A percentile compares a stretch with the other conserved stretches of the same genome.
Conservation (phyloP, 2,113 vertebrate species). For the Archocentrus centrarchus region DNA sequence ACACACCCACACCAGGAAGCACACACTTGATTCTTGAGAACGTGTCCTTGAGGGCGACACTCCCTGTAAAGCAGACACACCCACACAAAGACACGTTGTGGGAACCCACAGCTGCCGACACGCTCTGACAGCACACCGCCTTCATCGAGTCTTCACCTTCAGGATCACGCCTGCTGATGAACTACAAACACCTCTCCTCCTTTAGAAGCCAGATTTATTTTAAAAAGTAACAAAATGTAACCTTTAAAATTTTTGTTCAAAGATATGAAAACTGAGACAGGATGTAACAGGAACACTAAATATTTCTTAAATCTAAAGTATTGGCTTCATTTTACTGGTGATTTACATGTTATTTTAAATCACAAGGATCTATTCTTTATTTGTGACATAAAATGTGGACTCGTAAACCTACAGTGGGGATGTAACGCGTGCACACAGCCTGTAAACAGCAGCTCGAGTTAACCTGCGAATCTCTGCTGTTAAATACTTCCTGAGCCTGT, state of each 20-base stretch:
- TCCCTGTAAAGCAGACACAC: neutral
- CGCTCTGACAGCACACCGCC: neutral
- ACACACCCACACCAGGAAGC: neutral
- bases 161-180: neutral
- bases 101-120: neutral
- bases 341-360: neutral
- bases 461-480: conserved; percentile 1
- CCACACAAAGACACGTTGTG: neutral
- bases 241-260: neutral
- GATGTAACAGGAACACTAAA: neutral
- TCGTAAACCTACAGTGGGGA: neutral
- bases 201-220: neutral
- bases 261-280: neutral
- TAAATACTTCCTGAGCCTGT: conserved; percentile 12
- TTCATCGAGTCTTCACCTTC: neutral
- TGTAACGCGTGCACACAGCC: neutral
- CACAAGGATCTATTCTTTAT: neutral
- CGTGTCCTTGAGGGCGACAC: neutral
- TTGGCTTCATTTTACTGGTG: neutral
- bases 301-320: too few relatives aligned
- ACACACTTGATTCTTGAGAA: neutral
- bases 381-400: neutral
- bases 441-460: neutral
- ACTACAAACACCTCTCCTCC: neutral
- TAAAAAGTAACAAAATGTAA: neutral